Percentiles rank a stretch among this genome's conserved stretches.
These are phyloP conservation scores for Bambusicola thoracicus DNA, from an alignment of 2,113 vertebrate genomes.

Conservation along the genomic window DNA sequence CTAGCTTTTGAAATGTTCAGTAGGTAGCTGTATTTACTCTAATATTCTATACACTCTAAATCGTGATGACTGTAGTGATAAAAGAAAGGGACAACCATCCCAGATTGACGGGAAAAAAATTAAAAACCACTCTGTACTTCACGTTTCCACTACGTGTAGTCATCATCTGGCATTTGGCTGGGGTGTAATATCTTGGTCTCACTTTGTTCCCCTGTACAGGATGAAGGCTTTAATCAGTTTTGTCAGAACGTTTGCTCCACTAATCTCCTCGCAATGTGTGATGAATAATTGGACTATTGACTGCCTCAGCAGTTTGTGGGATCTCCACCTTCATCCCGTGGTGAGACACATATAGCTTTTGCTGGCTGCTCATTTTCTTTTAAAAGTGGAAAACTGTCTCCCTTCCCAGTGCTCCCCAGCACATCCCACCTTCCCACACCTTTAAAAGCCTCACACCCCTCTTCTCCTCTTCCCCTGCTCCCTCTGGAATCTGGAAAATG, in stretches of 20 bases:
- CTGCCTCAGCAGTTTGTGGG: conserved; percentile 77
- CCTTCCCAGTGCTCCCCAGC: conserved; percentile 51
- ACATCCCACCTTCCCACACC: conserved; percentile 18
- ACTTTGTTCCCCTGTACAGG: conserved; percentile 74
- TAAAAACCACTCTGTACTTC: not conserved
- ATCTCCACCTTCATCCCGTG: conserved; percentile 76
- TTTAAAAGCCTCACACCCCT: not conserved
- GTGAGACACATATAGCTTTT: conserved; percentile 77
- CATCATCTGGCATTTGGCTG: conserved; percentile 51
- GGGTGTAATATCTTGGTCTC: conserved; percentile 68
- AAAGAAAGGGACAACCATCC: not conserved
- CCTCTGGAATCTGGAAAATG: conserved; percentile 79
- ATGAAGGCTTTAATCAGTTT: conserved; percentile 80
- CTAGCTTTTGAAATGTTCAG: conserved; percentile 33
- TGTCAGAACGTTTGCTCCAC: conserved; percentile 80
- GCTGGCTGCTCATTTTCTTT: conserved; percentile 79
- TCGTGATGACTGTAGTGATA: not conserved
- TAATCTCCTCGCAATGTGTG: conserved; percentile 81
- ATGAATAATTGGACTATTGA: conserved; percentile 83
- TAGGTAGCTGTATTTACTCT: conserved; percentile 39
- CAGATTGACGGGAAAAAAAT: not conserved
- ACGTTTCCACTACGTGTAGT: conserved; percentile 37
- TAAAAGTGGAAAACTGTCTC: conserved; percentile 59
- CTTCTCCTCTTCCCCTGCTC: conserved; percentile 6
- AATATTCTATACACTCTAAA: not conserved